A percentile compares a stretch with the other conserved stretches of the same genome.
These are phyloP conservation scores for Dasysyrphus tricinctus DNA, from an alignment of 2,888 invertebrate species.

Conservation along the genomic window DNA sequence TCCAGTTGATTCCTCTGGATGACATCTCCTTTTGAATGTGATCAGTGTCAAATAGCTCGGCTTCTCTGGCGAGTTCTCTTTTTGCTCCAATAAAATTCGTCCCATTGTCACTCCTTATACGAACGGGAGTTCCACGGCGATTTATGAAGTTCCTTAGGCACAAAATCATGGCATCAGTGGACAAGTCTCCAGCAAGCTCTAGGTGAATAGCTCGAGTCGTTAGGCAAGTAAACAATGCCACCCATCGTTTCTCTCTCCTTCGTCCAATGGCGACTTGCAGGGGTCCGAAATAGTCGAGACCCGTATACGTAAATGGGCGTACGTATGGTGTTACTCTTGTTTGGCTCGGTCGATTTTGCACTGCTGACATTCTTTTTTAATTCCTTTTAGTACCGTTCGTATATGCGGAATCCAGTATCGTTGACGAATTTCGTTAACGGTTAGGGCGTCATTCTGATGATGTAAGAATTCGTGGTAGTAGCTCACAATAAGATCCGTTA, in stretches of 20 bases:
- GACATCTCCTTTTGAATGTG: conserved; percentile 48
- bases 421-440: too few species aligned
- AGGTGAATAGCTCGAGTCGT: neutral
- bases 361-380: too few species aligned
- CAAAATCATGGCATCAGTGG: neutral
- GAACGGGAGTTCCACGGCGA: neutral
- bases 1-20: conserved; percentile 34
- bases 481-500: too few species aligned
- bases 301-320: neutral
- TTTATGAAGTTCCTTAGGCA: neutral
- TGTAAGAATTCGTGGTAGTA: too few species aligned
- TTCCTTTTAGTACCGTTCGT: too few species aligned
- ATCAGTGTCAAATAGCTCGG: conserved; percentile 29
- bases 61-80: too few species aligned
- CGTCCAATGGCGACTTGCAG: too few species aligned
- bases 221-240: too few species aligned
- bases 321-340: neutral
- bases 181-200: too few species aligned
- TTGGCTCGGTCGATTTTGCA: too few species aligned
- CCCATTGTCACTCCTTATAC: neutral
- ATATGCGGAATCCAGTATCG: too few species aligned
- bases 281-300: neutral
- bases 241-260: neutral
- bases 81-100: neutral
- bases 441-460: too few species aligned